Evolutionary conservation across 2,888 invertebrate genomes (phyloP).

Genomic region (Cataglyphis livida): DNA sequence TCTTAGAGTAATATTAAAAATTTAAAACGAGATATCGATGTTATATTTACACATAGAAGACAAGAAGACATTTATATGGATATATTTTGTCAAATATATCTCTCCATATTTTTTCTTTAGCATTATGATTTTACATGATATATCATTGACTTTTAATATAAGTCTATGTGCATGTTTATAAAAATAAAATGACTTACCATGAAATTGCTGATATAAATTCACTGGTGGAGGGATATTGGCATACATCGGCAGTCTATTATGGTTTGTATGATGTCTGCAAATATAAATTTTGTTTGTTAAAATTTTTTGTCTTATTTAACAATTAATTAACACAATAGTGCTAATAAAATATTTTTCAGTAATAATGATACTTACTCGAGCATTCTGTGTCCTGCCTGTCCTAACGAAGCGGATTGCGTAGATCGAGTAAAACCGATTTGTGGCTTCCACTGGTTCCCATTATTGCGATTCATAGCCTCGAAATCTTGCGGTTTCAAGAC

Average conservation of each 20-base stretch:
- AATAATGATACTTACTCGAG: constrained; percentile 86
- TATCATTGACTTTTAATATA: background rate
- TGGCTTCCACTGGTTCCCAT: constrained; percentile 88
- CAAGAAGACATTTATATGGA: background rate
- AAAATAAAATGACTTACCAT: constrained; percentile 74
- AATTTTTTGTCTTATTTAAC: background rate
- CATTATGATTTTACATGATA: background rate
- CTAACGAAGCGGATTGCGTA: constrained; percentile 89
- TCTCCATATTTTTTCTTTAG: background rate
- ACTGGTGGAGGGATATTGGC: constrained; percentile 81
- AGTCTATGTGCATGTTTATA: background rate
- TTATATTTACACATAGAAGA: background rate
- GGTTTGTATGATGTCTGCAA: constrained; percentile 80
- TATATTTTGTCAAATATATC: background rate
- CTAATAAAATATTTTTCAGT: background rate
- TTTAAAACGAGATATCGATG: background rate
- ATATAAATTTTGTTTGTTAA: constrained; percentile 44
- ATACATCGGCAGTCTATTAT: constrained; percentile 79
- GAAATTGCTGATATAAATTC: constrained; percentile 62
- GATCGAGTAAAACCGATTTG: constrained; percentile 92
- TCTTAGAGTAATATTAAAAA: background rate
- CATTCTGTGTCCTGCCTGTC: constrained; percentile 91
- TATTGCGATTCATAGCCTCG: constrained; percentile 87
- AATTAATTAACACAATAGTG: background rate
- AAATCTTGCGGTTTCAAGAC: constrained; percentile 93